These are phyloP conservation scores for Falco rusticolus DNA, from an alignment of 2,797 vertebrate species.

Conservation along the genomic window DNA sequence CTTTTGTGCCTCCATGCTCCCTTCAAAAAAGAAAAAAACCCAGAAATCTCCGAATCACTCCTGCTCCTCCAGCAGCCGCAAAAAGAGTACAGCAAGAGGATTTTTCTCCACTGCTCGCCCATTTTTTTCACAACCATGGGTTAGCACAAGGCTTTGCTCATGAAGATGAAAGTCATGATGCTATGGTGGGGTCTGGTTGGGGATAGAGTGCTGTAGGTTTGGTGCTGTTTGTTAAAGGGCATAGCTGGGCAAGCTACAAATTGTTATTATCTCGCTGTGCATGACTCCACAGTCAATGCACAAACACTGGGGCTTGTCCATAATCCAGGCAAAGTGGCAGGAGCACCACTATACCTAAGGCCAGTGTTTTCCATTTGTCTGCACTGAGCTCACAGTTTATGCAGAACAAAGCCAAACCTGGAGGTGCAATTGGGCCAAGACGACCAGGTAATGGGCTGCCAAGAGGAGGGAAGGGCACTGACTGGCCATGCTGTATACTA, in stretches of 20 bases:
- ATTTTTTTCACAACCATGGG: not conserved
- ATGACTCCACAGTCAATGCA: not conserved
- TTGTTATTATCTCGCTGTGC: not conserved
- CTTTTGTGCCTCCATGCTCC: not conserved
- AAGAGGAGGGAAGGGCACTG: not conserved
- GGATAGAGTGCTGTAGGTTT: not conserved
- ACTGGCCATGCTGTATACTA: not conserved
- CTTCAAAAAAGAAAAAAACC: fast-evolving
- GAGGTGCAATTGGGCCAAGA: not conserved
- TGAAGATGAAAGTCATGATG: not conserved
- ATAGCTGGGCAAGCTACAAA: not conserved
- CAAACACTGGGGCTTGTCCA: not conserved
- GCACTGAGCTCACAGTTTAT: not conserved
- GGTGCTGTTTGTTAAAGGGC: not conserved
- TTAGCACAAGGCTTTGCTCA: not conserved
- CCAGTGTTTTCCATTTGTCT: not conserved
- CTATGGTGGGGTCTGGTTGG: not conserved
- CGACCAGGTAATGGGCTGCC: not conserved
- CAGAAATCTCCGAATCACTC: not conserved
- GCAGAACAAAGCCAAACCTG: not conserved
- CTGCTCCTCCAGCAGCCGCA: not conserved
- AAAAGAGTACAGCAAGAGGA: not conserved
- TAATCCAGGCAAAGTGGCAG: not conserved
- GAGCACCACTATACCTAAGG: not conserved
- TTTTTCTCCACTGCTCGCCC: not conserved